A percentile compares a stretch with the other conserved stretches of the same genome.
phyloP scores from a whole-genome alignment of 1,140 invertebrate species.

The Tetramorium alpestre region DNA sequence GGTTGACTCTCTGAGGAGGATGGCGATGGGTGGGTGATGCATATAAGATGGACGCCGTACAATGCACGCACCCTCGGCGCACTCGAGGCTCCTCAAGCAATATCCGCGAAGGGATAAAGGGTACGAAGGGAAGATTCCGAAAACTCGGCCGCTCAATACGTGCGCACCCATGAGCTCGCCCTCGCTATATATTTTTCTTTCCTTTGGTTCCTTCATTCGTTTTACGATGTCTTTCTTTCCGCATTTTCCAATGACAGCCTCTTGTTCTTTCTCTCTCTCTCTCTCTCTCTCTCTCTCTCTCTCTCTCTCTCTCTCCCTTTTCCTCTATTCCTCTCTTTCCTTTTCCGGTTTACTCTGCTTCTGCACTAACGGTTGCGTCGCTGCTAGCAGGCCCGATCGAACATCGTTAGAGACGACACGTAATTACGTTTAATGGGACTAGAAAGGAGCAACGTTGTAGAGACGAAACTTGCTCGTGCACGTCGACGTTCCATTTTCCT shows the following conservation, averaged over 20 bases:
- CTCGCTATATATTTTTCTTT: constrained; percentile 56
- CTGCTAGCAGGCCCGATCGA: constrained; percentile 53
- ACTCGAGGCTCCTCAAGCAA: constrained; percentile 81
- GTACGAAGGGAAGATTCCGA: constrained; percentile 78
- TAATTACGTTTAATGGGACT: constrained; percentile 72
- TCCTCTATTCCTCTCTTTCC: background rate
- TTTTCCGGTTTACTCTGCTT: background rate
- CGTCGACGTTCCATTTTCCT: constrained; percentile 65
- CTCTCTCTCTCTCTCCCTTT: background rate
- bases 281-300: background rate
- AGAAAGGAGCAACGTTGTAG: constrained; percentile 62
- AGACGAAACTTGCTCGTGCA: constrained; percentile 63
- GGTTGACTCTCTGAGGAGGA: constrained; percentile 58
- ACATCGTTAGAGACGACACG: constrained; percentile 66
- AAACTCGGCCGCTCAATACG: constrained; percentile 81
- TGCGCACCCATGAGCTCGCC: constrained; percentile 62
- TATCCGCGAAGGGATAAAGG: constrained; percentile 70
- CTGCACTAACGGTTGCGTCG: constrained; percentile 21
- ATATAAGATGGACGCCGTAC: constrained; percentile 82
- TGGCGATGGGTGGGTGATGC: constrained; percentile 76
- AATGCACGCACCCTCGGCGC: constrained; percentile 80
- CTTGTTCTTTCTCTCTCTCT: background rate
- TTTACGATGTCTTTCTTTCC: constrained; percentile 13
- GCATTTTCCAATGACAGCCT: background rate
- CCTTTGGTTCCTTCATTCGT: constrained; percentile 21